Evolutionary conservation across 1,140 invertebrate genomes (phyloP).

Genomic region (Tribolium madens): DNA sequence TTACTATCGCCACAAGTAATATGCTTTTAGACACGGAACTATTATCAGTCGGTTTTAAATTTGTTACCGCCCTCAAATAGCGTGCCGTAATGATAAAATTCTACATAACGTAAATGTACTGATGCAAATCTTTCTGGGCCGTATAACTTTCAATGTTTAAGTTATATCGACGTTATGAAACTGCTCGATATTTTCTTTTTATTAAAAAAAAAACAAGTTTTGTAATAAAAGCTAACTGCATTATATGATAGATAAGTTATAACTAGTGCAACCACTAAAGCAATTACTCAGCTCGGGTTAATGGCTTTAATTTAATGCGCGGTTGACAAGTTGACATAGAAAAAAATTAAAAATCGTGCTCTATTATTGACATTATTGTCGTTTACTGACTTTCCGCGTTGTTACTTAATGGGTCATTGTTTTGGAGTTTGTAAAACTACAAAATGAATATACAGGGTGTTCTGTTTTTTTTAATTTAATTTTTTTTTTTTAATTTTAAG

Average conservation of each 20-base stretch:
- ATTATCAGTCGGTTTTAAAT: slow-evolving; percentile 44
- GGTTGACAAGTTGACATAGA: neutral
- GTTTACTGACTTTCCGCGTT: no score
- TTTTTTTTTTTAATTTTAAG: no score
- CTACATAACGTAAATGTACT: slow-evolving; percentile 40
- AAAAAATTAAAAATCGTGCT: neutral
- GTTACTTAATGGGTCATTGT: no score
- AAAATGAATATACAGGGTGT: no score
- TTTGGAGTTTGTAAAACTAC: no score
- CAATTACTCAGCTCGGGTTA: neutral
- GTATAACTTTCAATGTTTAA: slow-evolving; percentile 37
- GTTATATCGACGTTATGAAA: slow-evolving; percentile 28
- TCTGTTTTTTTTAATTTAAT: no score
- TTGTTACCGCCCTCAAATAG: slow-evolving; percentile 42
- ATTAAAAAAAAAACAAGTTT: slow-evolving; percentile 5
- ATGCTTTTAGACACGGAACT: slow-evolving; percentile 41
- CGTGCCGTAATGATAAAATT: slow-evolving; percentile 43
- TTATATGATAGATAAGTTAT: neutral
- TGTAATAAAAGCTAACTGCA: neutral
- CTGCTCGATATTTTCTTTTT: slow-evolving; percentile 23
- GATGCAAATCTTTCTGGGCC: slow-evolving; percentile 34
- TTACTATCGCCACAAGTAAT: slow-evolving; percentile 37
- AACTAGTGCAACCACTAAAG: neutral
- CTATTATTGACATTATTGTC: neutral
- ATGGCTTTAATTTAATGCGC: neutral